These are phyloP conservation scores for Aphelocoma californica DNA, from an alignment of 2,797 vertebrate genomes.

Conservation along the genomic window DNA sequence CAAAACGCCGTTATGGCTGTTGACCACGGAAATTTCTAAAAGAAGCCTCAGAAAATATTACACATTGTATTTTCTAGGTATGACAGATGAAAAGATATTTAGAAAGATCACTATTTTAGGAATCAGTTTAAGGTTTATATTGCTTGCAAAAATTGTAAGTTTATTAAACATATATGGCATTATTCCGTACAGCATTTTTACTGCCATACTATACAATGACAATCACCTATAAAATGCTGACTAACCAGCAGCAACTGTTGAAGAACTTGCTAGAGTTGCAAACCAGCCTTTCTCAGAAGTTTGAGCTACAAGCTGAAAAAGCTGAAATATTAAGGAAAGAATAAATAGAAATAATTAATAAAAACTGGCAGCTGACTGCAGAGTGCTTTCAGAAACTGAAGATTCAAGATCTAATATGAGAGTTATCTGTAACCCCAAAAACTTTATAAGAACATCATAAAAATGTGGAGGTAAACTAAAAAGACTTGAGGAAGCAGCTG, in stretches of 20 bases:
- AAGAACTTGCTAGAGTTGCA: conserved; percentile 46
- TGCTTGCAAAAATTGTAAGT: background rate
- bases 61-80: background rate
- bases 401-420: background rate
- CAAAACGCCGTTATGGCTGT: background rate
- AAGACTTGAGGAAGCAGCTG: background rate
- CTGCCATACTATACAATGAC: background rate
- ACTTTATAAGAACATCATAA: background rate
- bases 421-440: background rate
- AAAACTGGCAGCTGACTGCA: background rate
- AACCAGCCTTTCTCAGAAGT: conserved; percentile 13
- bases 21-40: background rate
- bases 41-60: background rate
- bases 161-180: conserved; percentile 56
- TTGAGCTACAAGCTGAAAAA: background rate
- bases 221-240: conserved; percentile 47
- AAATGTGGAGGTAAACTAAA: conserved; percentile 12
- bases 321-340: conserved; percentile 31
- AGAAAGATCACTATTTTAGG: background rate
- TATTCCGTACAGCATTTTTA: conserved; percentile 13
- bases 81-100: background rate
- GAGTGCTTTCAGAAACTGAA: background rate
- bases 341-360: conserved; percentile 23
- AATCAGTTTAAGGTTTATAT: background rate
- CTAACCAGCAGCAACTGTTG: conserved; percentile 7